phyloP scores from a whole-genome alignment of 2,888 invertebrate species.

The Bellardia bayeri region DNA sequence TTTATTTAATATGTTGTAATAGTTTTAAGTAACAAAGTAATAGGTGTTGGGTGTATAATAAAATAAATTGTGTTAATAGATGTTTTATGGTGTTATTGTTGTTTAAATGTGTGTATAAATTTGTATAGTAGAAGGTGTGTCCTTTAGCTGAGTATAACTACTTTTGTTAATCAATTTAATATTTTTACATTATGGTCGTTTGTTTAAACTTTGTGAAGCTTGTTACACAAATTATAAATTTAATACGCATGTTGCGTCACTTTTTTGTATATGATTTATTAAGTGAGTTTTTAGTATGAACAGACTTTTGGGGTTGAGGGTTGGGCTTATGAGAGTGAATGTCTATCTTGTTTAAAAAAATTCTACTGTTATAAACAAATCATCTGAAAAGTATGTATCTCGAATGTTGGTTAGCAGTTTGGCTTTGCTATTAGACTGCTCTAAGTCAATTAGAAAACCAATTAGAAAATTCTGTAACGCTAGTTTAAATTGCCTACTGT shows the following conservation, averaged over 20 bases:
- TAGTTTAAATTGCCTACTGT: not conserved
- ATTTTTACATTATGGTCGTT: not conserved
- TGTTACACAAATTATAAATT: constrained; percentile 10
- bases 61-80: not conserved
- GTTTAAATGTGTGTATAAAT: not conserved
- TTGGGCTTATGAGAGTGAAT: too few relatives aligned
- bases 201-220: not conserved
- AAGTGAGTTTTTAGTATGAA: not conserved
- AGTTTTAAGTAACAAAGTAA: not conserved
- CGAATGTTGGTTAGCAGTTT: too few relatives aligned
- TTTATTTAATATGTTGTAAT: not conserved
- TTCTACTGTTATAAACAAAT: too few relatives aligned
- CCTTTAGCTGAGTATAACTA: not conserved
- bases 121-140: not conserved
- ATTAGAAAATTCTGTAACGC: too few relatives aligned
- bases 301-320: too few relatives aligned
- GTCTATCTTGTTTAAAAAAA: too few relatives aligned
- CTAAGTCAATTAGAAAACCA: too few relatives aligned
- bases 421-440: too few relatives aligned
- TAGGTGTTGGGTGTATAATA: not conserved
- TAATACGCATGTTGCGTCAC: constrained; percentile 10
- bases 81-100: not conserved
- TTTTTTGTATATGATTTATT: constrained; percentile 12
- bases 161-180: constrained; percentile 13
- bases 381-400: too few relatives aligned